Percentiles rank a stretch among this genome's conserved stretches.
phyloP scores from a whole-genome alignment of 2,888 invertebrate species.

The Sesia apiformis region DNA sequence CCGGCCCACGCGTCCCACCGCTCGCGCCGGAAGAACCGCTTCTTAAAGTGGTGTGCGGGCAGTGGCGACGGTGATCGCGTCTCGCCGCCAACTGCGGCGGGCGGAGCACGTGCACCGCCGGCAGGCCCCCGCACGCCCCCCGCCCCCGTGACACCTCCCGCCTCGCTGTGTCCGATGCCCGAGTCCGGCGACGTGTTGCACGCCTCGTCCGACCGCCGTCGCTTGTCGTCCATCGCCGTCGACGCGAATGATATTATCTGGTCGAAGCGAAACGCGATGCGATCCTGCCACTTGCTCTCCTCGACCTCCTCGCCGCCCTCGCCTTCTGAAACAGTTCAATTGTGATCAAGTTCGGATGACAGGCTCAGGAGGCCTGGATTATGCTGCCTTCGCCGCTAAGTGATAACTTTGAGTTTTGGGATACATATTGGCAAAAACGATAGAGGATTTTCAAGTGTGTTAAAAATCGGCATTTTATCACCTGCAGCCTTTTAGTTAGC shows the following conservation, averaged over 20 bases:
- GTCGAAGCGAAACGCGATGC: conserved; percentile 94
- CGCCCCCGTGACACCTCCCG: conserved; percentile 23
- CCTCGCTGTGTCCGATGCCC: conserved; percentile 84
- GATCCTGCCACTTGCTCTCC: conserved; percentile 93
- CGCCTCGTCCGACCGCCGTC: conserved; percentile 86
- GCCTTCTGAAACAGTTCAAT: conserved; percentile 52
- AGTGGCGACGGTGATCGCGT: conserved; percentile 68
- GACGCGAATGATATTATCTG: conserved; percentile 94
- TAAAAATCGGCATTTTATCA: no score
- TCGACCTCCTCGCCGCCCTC: conserved; percentile 81
- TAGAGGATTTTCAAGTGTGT: no score
- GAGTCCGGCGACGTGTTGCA: conserved; percentile 92
- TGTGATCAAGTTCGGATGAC: no score
- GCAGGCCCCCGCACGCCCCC: conserved; percentile 43
- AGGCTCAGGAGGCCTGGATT: no score
- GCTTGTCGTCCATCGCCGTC: conserved; percentile 90
- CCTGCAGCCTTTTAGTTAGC: no score
- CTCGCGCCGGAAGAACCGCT: conserved; percentile 86
- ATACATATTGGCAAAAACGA: no score
- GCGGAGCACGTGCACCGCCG: conserved; percentile 28
- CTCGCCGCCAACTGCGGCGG: conserved; percentile 29
- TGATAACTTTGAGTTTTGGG: no score
- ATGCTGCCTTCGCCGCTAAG: no score
- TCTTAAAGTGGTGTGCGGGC: conserved; percentile 81
- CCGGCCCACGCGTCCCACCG: conserved; percentile 76